Evolutionary conservation across 2,888 invertebrate species (phyloP), one percentile per base, ranked within the genome.

Genomic region (Drosophila ustulata): DNA sequence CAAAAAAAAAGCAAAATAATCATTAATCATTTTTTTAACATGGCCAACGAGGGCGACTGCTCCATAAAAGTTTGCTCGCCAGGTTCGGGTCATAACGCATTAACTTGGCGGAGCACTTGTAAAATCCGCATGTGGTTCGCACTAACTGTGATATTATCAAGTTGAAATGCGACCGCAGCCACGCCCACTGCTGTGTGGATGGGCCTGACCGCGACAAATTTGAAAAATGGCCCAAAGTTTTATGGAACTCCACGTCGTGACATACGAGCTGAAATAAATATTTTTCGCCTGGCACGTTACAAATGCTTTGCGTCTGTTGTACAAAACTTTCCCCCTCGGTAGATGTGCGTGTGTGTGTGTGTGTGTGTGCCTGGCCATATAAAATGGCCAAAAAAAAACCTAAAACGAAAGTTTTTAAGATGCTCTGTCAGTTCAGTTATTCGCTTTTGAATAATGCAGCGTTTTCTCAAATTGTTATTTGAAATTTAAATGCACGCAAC

Each of bases 161-260:
- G 66, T 83, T 82, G 77, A 86, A 76, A 75, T 81, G 75, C 79
- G 73, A 74, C 75, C 79, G 51, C 77, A 75, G 52, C 64, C 64
- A 65, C 39, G 9, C 66, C 56, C 55, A 66, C 9, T 66, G 30
- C n/a, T 37, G n/a, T 11, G 73, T 50, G 78, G 52, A 49, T 46
- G 63, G 55, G 53, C 50, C 76, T 80, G 66, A 75, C 75, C 82
- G 85, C 86, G 88, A 89, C 85, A 85, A 89, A 85, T 89, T 85
- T 85, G 85, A 85, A 89, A 89, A 85, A 85, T 85, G 88, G 88
- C 85, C 46, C 67, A 78, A 85, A 85, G 64, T 85, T 85, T 85
- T 85, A 89, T 80, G 79, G 64, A 71, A 25, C 53, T 37, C n/a
- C 37, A 37, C 4, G 37, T 37, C 78, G 30, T 82, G 75, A 88